Conservation (phyloP, 2,888 invertebrate genomes). For the Oeneis ivallda region DNA sequence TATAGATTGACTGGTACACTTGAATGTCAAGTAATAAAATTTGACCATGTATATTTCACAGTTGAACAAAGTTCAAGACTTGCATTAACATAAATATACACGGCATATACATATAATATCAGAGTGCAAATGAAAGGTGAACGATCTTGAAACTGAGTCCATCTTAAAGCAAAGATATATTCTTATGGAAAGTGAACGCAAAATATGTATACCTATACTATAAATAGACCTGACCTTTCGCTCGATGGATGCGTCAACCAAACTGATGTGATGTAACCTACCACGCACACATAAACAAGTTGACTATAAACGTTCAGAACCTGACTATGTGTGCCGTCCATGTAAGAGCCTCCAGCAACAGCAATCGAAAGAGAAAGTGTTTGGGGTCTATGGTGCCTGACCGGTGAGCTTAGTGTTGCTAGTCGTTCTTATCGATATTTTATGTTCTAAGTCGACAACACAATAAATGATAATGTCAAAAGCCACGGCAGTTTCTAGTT, state of each 20-base stretch:
- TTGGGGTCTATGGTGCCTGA: constrained; percentile 53
- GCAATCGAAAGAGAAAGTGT: constrained; percentile 77
- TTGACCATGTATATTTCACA: constrained; percentile 12
- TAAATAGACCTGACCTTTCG: constrained; percentile 77
- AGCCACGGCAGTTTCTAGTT: constrained; percentile 4
- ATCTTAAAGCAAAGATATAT: constrained; percentile 52
- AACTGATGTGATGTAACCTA: constrained; percentile 68
- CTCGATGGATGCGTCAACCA: constrained; percentile 71
- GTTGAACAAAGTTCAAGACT: constrained; percentile 22
- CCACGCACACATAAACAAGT: constrained; percentile 42
- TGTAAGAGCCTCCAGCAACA: constrained; percentile 49
- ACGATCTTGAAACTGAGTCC: constrained; percentile 55
- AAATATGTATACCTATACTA: constrained; percentile 48
- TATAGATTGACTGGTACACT: constrained; percentile 2
- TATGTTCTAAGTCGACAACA: constrained; percentile 20
- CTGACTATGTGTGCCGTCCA: constrained; percentile 50
- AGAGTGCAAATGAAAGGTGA: constrained; percentile 45
- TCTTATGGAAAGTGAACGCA: constrained; percentile 70
- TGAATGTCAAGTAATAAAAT: constrained; percentile 13
- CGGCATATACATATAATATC: constrained; percentile 5
- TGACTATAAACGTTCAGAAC: constrained; percentile 36
- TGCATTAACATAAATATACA: constrained; percentile 14
- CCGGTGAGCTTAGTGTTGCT: constrained; percentile 28
- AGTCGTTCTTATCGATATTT: constrained; percentile 16
- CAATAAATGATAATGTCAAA: constrained; percentile 18